phyloP scores from a whole-genome alignment of 2,113 vertebrate species.

The Porphyrio hochstetteri region DNA sequence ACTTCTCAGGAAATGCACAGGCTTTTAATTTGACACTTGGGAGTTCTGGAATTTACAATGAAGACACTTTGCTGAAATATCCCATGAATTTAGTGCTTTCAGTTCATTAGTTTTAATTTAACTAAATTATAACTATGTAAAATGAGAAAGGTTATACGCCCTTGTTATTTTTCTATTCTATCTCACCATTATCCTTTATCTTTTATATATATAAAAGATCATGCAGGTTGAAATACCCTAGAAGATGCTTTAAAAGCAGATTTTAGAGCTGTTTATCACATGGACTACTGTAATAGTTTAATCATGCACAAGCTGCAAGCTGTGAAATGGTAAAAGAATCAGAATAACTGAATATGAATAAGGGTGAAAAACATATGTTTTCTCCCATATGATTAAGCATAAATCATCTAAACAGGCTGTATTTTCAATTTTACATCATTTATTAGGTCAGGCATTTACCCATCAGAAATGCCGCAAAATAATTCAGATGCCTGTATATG shows the following conservation, averaged over 20 bases:
- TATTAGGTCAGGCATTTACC: neutral
- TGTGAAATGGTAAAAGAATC: neutral
- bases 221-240: neutral
- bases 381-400: neutral
- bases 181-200: neutral
- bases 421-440: neutral
- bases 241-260: neutral
- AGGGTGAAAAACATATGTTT: neutral
- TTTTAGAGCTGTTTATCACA: neutral
- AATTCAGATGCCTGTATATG: neutral
- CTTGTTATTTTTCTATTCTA: neutral
- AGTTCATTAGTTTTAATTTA: conserved; percentile 8
- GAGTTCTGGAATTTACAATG: conserved; percentile 2
- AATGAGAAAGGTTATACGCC: neutral
- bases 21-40: conserved; percentile 1
- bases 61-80: neutral
- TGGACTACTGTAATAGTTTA: neutral
- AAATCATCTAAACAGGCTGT: neutral
- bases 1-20: neutral
- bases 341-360: neutral
- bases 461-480: neutral
- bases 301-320: neutral
- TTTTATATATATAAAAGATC: neutral
- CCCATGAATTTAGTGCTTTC: neutral
- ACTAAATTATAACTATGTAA: conserved; percentile 7